Conservation (phyloP, 2,797 vertebrate genomes). For the Argentina silus region DNA sequence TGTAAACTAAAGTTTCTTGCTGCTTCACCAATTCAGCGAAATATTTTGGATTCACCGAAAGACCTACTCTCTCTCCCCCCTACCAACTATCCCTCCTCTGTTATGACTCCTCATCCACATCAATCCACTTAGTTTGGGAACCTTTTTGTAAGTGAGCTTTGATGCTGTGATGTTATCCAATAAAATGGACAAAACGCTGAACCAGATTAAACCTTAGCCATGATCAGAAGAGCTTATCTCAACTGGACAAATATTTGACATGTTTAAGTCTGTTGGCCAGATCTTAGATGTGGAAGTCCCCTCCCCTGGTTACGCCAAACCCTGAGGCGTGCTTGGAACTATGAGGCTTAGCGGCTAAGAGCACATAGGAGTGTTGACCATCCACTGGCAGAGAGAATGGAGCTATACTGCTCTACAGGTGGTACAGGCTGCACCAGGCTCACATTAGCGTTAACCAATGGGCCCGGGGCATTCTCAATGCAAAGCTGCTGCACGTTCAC, state of each 20-base stretch:
- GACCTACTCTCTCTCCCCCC: too few relatives aligned
- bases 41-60: too few relatives aligned
- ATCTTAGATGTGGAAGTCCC: neutral
- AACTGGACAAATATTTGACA: conserved; percentile 32
- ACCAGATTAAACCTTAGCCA: neutral
- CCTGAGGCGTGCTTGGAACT: neutral
- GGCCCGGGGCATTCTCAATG: conserved; percentile 17
- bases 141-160: neutral
- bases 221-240: conserved; percentile 31
- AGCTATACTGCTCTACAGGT: neutral
- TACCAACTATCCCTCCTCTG: too few relatives aligned
- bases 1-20: too few relatives aligned
- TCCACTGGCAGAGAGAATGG: neutral
- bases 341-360: neutral
- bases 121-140: neutral
- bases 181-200: conserved; percentile 13
- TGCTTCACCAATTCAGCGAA: too few relatives aligned
- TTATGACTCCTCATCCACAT: neutral
- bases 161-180: conserved; percentile 11
- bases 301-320: neutral
- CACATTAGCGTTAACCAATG: conserved; percentile 31
- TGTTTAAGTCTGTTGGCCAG: conserved; percentile 8
- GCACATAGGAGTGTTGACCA: neutral
- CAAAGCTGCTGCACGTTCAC: conserved; percentile 4
- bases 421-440: neutral